phyloP scores from a whole-genome alignment of 2,797 vertebrate genomes.

The Enteromius fasciolatus region DNA sequence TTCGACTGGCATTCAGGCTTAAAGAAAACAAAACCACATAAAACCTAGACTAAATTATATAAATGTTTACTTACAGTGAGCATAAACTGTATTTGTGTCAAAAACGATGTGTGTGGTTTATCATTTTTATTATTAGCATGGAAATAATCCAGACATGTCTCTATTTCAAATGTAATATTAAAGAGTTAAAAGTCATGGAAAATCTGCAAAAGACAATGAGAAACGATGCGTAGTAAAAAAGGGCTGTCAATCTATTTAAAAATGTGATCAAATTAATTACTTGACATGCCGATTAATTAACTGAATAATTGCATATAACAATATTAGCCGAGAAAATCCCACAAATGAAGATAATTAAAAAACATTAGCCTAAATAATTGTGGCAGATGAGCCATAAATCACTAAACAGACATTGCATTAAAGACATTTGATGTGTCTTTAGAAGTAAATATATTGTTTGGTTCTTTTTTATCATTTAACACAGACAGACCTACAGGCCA shows the following conservation, averaged over 20 bases:
- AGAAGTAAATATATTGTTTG: background rate
- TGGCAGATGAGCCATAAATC: constrained; percentile 3
- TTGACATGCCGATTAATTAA: background rate
- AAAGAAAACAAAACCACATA: constrained; percentile 4
- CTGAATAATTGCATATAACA: background rate
- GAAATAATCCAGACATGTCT: background rate
- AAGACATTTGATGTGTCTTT: background rate
- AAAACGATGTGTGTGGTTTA: background rate
- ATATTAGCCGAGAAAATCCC: constrained; percentile 14
- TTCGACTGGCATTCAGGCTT: background rate
- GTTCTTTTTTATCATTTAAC: background rate
- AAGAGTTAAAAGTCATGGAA: background rate
- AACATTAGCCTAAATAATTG: background rate
- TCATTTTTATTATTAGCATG: background rate
- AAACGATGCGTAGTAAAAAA: background rate
- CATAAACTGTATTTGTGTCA: background rate
- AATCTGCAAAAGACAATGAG: background rate
- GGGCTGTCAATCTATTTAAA: constrained; percentile 7
- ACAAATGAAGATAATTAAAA: background rate
- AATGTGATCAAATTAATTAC: background rate
- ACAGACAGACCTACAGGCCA: background rate
- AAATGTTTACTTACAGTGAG: background rate
- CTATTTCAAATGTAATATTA: background rate
- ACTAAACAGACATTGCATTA: constrained; percentile 10
- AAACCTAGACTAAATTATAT: background rate